These are phyloP conservation scores for Lycocerus yunnanus DNA, from an alignment of 2,888 invertebrate species.

Conservation along the genomic window DNA sequence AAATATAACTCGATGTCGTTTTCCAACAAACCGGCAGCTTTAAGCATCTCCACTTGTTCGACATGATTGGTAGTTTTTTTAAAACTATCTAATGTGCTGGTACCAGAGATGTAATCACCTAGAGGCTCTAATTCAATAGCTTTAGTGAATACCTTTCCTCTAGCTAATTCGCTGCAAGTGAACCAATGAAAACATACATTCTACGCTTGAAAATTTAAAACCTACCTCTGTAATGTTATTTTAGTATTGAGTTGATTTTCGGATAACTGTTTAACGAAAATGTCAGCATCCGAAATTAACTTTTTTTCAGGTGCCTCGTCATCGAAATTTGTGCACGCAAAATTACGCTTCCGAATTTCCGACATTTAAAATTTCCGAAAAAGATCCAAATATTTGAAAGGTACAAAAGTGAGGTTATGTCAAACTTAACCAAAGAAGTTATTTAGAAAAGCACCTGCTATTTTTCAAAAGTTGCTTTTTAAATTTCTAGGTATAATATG, in stretches of 20 bases:
- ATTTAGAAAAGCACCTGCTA: too few species aligned
- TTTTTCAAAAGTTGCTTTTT: too few species aligned
- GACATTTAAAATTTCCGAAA: not conserved
- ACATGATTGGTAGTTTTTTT: conserved; percentile 53
- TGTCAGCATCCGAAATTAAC: conserved; percentile 48
- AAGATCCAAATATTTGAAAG: not conserved
- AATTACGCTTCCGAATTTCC: not conserved
- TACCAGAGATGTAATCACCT: conserved; percentile 52
- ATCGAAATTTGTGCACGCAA: conserved; percentile 14
- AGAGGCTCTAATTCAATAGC: conserved; percentile 40
- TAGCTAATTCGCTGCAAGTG: conserved; percentile 36
- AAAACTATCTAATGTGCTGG: conserved; percentile 57
- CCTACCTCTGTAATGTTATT: conserved; percentile 46
- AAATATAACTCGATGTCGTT: conserved; percentile 60
- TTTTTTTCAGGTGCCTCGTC: conserved; percentile 45
- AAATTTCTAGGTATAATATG: too few species aligned
- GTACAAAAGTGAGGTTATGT: not conserved
- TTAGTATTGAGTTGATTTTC: conserved; percentile 48
- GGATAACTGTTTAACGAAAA: conserved; percentile 48
- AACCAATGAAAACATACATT: conserved; percentile 1
- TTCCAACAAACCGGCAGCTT: conserved; percentile 56
- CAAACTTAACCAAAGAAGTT: too few species aligned
- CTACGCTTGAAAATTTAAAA: conserved; percentile 1
- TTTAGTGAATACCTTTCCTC: conserved; percentile 37
- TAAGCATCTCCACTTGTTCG: conserved; percentile 56